Evolutionary conservation across 2,113 vertebrate species (phyloP).

Genomic region (Guaruba guarouba): DNA sequence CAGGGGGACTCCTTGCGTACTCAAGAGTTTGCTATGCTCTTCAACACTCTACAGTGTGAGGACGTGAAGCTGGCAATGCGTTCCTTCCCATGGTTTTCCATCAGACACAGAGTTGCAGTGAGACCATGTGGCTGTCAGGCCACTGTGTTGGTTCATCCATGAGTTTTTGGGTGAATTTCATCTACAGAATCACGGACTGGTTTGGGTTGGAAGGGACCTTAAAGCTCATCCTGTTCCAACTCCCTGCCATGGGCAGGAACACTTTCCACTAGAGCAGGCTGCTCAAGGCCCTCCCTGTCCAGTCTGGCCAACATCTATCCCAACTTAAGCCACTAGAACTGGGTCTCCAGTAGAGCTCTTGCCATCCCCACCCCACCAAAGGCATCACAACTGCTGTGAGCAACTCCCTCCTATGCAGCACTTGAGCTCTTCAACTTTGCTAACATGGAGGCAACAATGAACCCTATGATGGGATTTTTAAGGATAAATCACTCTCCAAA

Average conservation of each 20-base stretch:
- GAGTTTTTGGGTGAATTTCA: neutral
- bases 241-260: neutral
- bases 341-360: neutral
- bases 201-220: neutral
- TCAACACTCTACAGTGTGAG: neutral
- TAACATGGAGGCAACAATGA: neutral
- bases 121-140: neutral
- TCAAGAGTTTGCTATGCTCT: neutral
- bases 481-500: neutral
- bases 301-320: neutral
- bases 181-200: neutral
- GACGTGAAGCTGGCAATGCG: neutral
- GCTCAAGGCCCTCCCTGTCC: neutral
- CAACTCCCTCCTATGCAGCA: neutral
- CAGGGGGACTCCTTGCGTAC: neutral
- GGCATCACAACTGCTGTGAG: accelerated
- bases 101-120: neutral
- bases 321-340: neutral
- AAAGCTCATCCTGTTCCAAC: too few relatives aligned
- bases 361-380: neutral
- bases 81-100: neutral
- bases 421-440: neutral
- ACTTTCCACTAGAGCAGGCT: neutral
- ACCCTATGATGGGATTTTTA: neutral
- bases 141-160: accelerated